Evolutionary conservation across 2,113 vertebrate species (phyloP), one percentile per base, ranked within the genome.

Genomic region (Dromaius novaehollandiae): DNA sequence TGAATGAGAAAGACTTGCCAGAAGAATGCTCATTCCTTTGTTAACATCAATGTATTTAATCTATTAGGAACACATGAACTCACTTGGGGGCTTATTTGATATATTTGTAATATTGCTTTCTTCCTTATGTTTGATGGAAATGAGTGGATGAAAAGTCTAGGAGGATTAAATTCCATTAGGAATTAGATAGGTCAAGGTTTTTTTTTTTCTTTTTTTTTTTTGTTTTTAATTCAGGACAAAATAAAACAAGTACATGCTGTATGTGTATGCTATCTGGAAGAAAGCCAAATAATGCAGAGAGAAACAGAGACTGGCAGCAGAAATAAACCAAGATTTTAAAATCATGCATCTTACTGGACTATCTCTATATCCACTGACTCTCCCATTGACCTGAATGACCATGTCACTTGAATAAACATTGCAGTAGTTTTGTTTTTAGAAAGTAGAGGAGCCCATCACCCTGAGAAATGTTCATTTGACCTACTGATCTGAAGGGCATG

Each of bases 221-320:
- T 13, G 78, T 82, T 88, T 88, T 30, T 16, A 84, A 69, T 4
- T 53, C 77, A 92, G 28, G 81, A 65, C 22, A 56, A 73, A 93
- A 82, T 82, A 79, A 95, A 91, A 77, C 38, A 51, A 96, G 25
- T 79, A 46, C 66, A 85, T 85, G 74, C 20, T 92, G 17, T 80
- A 3, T 89, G 48, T 87, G 38, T 92, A 26, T 95, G 30, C 86
- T 87, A 17, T 44, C 56, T 65, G 66, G 66, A 19, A 24, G 56
- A 68, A 69, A 69, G 36, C 42, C 13, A 88, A 36, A 69, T 32
- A 71, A 16, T 19, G 18, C 68, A 78, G 78, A 48, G 46, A 66
- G 38, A 78, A 36, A 68, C 73, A 71, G 34, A 68, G 70, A 64
- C 15, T 68, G 90, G 30, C 26, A 58, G 69, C 48, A 93, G 25